phyloP scores from a whole-genome alignment of 2,113 vertebrate species.

The Rhea pennata region DNA sequence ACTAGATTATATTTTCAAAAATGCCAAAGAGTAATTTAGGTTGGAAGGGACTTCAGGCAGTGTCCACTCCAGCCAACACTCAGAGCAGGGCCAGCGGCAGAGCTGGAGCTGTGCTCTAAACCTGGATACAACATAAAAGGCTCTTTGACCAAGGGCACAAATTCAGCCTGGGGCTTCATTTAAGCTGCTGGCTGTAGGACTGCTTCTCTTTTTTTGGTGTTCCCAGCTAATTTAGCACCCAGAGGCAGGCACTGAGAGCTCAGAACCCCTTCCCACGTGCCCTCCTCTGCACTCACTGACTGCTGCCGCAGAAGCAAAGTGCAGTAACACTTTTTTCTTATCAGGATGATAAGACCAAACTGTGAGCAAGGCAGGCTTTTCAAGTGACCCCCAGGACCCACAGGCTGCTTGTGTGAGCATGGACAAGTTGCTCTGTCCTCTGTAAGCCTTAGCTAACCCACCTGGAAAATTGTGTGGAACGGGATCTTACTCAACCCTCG shows the following conservation, averaged over 20 bases:
- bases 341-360: neutral
- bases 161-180: neutral
- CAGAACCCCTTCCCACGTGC: neutral
- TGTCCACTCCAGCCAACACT: neutral
- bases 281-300: neutral
- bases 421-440: neutral
- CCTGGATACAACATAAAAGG: neutral
- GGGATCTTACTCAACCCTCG: neutral
- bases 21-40: neutral
- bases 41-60: neutral
- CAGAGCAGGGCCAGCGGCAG: fast-evolving
- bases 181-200: neutral
- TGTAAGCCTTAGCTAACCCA: neutral
- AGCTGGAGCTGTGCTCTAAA: neutral
- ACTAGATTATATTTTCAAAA: neutral
- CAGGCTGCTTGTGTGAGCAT: neutral
- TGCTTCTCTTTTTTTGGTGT: neutral
- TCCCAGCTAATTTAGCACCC: neutral
- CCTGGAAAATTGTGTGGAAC: neutral
- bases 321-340: neutral
- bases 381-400: neutral
- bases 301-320: neutral
- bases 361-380: neutral
- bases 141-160: fast-evolving
- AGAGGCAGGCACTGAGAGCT: neutral